Evolutionary conservation across 2,797 vertebrate genomes (phyloP).

Genomic region (Crypturellus tataupa): DNA sequence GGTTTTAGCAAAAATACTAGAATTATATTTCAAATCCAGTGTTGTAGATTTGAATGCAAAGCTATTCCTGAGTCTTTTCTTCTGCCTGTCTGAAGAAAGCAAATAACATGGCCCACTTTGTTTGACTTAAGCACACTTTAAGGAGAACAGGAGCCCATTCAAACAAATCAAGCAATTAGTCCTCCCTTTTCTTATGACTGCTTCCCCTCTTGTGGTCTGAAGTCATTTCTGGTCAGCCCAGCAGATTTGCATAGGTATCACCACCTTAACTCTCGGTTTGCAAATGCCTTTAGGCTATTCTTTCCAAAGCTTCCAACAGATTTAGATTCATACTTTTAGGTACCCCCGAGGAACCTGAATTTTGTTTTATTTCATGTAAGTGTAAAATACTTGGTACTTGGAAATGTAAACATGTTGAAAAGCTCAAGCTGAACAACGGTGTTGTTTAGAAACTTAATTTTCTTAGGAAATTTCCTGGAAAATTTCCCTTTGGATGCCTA

Average conservation of each 20-base stretch:
- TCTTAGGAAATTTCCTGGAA: neutral
- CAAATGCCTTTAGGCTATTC: neutral
- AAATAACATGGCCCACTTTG: neutral
- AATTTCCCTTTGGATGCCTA: neutral
- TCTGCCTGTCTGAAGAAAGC: neutral
- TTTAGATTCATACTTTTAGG: neutral
- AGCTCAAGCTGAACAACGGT: neutral
- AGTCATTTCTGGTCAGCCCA: neutral
- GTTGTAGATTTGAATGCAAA: neutral
- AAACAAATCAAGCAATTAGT: neutral
- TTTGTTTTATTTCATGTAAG: neutral
- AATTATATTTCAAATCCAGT: neutral
- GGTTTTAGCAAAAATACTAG: neutral
- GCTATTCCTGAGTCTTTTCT: neutral
- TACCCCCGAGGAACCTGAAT: neutral
- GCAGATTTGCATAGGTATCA: neutral
- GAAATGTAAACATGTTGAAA: neutral
- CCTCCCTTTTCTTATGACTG: neutral
- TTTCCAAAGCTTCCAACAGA: neutral
- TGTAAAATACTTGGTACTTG: too few relatives aligned
- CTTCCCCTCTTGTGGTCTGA: neutral
- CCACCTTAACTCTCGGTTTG: neutral
- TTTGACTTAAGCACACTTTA: neutral
- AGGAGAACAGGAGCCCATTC: neutral
- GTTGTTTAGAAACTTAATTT: neutral